phyloP scores from a whole-genome alignment of 1,140 invertebrate genomes.

The Papilio polyxenes region DNA sequence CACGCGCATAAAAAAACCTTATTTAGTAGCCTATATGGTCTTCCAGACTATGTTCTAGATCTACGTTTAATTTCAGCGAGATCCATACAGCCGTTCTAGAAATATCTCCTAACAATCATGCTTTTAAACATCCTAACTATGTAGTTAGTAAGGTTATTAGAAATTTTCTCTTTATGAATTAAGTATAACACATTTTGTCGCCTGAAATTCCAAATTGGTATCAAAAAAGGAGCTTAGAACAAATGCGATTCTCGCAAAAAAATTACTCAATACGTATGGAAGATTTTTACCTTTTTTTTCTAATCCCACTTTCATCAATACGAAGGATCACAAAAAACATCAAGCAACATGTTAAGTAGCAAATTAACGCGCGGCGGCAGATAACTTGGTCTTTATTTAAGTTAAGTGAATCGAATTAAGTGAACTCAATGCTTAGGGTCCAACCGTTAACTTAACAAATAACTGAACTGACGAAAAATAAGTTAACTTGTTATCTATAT shows the following conservation, averaged over 20 bases:
- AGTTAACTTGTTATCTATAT: neutral
- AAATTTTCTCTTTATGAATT: no score
- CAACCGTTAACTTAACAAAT: conserved; percentile 22
- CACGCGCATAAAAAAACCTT: no score
- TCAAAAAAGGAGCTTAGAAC: no score
- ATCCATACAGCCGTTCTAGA: no score
- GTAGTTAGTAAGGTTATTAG: no score
- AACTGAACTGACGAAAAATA: conserved; percentile 9
- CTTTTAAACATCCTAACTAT: no score
- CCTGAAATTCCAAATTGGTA: no score
- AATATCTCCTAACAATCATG: no score
- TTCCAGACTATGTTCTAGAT: no score
- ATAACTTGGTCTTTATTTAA: conserved; percentile 18
- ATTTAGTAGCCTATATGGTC: no score
- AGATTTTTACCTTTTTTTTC: neutral
- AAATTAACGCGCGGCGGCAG: neutral
- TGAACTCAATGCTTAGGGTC: neutral
- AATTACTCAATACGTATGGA: neutral
- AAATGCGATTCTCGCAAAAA: neutral
- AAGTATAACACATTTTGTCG: no score
- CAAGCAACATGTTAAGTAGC: neutral
- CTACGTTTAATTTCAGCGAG: no score
- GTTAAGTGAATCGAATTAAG: conserved; percentile 27
- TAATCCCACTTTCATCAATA: neutral
- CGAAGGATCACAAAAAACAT: neutral